Evolutionary conservation across 2,113 vertebrate species (phyloP), one percentile per base, ranked within the genome.

Genomic region (Cinclus cinclus): DNA sequence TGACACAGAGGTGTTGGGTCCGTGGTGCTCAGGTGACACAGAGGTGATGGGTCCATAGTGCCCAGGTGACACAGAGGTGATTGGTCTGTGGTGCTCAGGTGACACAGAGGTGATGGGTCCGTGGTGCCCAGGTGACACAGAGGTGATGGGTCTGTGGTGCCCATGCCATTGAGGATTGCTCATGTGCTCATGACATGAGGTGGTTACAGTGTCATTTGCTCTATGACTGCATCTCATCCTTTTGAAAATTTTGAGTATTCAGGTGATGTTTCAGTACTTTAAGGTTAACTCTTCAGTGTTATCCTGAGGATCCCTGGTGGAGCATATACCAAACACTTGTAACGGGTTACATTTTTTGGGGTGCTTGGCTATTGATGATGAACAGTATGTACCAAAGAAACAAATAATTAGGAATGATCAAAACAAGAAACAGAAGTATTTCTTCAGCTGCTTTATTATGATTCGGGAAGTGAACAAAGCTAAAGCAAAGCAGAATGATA

Each of bases 121-220:
- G 14, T 9, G 1, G 31, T n/a, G 39, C 39, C 31, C 39, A 55
- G 47, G 49, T 42, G 59, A 18, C 24, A 22, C 60, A 53, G 30
- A 27, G 46, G 12, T 21, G 44, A 7, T 21, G 9, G 7, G 11
- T 11, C 4, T 25, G 8, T 4, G 28, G 41, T 37, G 39, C 33
- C 37, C 35, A 7, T 1, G 1, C 15, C 15, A 4, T 4, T 42
- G 27, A 14, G 33, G 52, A 4, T 7, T 68, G 24, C 20, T 33
- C 30, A 28, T 0, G 0, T 1, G 31, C 52, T 75, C 0, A 0
- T 71, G 81, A 39, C 15, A 2, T 37, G 39, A 60, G 42, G 25
- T 21, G 35, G 35, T 76, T 30, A n/a, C 42, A 44, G 8, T 8
- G 14, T 41, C 30, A 19, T 76, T 76, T 73, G 9, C 46, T 65